Conservation (phyloP, 2,113 vertebrate genomes). For the Ciconia stormi region DNA sequence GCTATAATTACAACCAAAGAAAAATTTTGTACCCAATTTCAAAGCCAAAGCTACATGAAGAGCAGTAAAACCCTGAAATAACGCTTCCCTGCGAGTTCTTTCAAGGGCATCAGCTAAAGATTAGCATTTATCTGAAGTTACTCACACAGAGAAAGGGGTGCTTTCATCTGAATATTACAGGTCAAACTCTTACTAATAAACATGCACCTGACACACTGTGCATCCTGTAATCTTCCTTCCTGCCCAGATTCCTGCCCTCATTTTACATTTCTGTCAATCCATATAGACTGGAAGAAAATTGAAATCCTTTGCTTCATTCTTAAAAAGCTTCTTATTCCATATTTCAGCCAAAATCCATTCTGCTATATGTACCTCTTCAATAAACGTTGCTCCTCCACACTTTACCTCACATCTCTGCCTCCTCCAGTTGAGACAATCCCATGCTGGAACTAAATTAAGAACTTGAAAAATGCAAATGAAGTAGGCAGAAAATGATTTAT, state of each 20-base stretch:
- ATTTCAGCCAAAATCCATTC: conserved; percentile 21
- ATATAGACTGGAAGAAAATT: conserved; percentile 27
- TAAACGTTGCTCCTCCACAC: neutral
- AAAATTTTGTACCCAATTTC: conserved; percentile 38
- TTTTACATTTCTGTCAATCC: conserved; percentile 54
- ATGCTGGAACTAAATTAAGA: conserved; percentile 43
- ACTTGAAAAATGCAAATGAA: conserved; percentile 49
- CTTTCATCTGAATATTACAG: conserved; percentile 49
- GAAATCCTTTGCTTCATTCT: conserved; percentile 56
- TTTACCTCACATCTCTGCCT: neutral
- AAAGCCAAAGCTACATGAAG: conserved; percentile 5
- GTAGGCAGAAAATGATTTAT: conserved; percentile 45
- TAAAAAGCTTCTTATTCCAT: conserved; percentile 17
- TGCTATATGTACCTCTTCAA: neutral
- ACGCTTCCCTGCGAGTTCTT: conserved; percentile 29
- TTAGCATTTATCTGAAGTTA: conserved; percentile 56
- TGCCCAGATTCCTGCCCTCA: conserved; percentile 10
- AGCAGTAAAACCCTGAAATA: neutral
- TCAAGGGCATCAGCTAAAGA: conserved; percentile 34
- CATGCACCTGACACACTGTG: neutral
- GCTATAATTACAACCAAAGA: conserved; percentile 39
- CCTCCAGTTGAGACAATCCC: neutral
- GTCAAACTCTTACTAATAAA: conserved; percentile 62
- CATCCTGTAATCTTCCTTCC: conserved; percentile 39
- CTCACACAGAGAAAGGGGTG: neutral